Percentiles rank a stretch among this genome's conserved stretches.
Conservation (phyloP, 2,113 vertebrate species). For the Nerophis lumbriciformis region DNA sequence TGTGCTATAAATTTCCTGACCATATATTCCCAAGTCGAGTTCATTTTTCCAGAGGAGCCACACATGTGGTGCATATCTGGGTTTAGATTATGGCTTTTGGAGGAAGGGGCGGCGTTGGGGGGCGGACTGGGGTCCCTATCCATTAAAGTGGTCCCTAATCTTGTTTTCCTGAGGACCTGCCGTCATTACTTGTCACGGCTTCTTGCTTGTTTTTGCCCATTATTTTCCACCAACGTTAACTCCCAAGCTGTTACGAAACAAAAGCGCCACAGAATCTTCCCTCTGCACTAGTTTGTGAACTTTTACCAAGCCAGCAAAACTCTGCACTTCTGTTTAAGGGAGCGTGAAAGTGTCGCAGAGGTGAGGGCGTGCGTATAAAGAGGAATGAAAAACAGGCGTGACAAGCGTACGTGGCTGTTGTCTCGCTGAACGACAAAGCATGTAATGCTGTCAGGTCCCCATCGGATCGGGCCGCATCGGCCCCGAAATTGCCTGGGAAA, state of each 20-base stretch:
- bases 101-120: conserved; percentile 40
- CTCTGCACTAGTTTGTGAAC: neutral
- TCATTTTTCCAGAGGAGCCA: conserved; percentile 71
- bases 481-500: conserved; percentile 75
- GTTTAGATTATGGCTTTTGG: conserved; percentile 53
- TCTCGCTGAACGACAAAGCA: conserved; percentile 71
- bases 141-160: conserved; percentile 62
- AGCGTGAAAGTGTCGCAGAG: conserved; percentile 1
- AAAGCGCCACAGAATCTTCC: conserved; percentile 13
- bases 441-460: conserved; percentile 66
- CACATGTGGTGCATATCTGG: conserved; percentile 72
- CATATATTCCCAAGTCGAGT: conserved; percentile 72
- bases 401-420: conserved; percentile 61
- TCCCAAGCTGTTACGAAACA: conserved; percentile 7
- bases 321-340: neutral
- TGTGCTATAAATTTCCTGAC: conserved; percentile 76
- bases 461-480: conserved; percentile 47
- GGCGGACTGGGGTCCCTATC: conserved; percentile 42
- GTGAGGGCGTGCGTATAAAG: conserved; percentile 10
- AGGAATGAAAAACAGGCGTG: conserved; percentile 48
- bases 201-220: conserved; percentile 9
- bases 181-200: conserved; percentile 22
- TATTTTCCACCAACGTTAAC: conserved; percentile 21
- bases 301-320: neutral
- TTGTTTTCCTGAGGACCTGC: conserved; percentile 45